Conservation (phyloP, 2,113 vertebrate genomes). For the Hipposideros armiger region DNA sequence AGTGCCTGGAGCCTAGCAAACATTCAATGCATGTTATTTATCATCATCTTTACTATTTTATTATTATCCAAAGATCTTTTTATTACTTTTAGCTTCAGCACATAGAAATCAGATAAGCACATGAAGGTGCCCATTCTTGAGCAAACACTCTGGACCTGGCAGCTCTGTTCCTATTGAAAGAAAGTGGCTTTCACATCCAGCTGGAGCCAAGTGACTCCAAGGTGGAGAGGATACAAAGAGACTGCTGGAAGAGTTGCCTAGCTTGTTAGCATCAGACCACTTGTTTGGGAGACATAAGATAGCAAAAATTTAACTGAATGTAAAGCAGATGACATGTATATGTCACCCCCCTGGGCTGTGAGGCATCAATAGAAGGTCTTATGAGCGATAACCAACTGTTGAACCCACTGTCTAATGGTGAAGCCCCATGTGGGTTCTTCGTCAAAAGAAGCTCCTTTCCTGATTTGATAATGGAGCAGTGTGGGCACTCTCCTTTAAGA, state of each 20-base stretch:
- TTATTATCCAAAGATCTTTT: background rate
- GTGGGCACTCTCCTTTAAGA: background rate
- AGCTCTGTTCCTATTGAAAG: background rate
- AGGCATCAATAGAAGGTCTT: background rate
- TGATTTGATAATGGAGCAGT: background rate
- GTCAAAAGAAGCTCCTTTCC: background rate
- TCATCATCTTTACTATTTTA: conserved; percentile 6
- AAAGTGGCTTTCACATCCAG: background rate
- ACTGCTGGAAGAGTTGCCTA: background rate
- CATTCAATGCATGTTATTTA: background rate
- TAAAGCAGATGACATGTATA: background rate
- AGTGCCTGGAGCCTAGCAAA: background rate
- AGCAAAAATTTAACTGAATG: background rate
- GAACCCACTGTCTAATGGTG: background rate
- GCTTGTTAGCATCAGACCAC: background rate
- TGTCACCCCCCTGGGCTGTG: background rate
- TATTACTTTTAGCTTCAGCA: background rate
- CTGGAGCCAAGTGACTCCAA: background rate
- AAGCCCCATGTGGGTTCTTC: background rate
- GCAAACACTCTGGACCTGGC: background rate
- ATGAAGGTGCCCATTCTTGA: background rate
- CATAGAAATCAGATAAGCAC: background rate
- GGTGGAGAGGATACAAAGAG: background rate
- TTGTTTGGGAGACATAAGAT: background rate
- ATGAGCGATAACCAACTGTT: background rate